phyloP scores from a whole-genome alignment of 2,888 invertebrate species.

The Pollenia griseotomentosa region DNA sequence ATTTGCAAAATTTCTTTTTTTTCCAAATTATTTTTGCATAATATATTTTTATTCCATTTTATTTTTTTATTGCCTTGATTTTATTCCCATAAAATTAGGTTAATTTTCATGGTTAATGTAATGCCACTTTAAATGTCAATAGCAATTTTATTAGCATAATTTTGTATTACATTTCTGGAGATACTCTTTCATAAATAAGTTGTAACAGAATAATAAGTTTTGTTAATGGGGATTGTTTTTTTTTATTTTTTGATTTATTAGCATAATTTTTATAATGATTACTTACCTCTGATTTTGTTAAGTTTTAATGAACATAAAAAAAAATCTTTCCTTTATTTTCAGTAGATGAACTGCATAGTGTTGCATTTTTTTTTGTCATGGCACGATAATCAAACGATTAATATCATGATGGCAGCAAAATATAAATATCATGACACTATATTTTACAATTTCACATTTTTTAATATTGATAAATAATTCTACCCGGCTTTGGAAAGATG shows the following conservation, averaged over 20 bases:
- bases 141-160: conserved; percentile 62
- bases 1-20: conserved; percentile 41
- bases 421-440: too few species aligned
- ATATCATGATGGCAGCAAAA: too few species aligned
- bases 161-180: background rate
- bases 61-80: conserved; percentile 56
- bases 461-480: too few species aligned
- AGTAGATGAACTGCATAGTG: too few species aligned
- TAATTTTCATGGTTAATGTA: conserved; percentile 69
- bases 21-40: conserved; percentile 61
- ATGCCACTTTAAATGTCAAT: conserved; percentile 66
- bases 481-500: too few species aligned
- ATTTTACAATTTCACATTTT: too few species aligned
- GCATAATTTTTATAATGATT: background rate
- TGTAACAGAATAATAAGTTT: too few species aligned
- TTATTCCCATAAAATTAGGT: conserved; percentile 64
- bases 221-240: background rate
- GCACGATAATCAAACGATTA: too few species aligned
- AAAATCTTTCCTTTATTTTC: too few species aligned
- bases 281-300: background rate
- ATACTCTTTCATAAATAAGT: background rate
- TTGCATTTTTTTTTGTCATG: too few species aligned
- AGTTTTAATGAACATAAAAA: background rate
- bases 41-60: conserved; percentile 15
- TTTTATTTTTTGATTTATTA: conserved; percentile 9